Base-by-base conservation (phyloP, 2,888 invertebrate genomes). In the Tachina fera region DNA sequence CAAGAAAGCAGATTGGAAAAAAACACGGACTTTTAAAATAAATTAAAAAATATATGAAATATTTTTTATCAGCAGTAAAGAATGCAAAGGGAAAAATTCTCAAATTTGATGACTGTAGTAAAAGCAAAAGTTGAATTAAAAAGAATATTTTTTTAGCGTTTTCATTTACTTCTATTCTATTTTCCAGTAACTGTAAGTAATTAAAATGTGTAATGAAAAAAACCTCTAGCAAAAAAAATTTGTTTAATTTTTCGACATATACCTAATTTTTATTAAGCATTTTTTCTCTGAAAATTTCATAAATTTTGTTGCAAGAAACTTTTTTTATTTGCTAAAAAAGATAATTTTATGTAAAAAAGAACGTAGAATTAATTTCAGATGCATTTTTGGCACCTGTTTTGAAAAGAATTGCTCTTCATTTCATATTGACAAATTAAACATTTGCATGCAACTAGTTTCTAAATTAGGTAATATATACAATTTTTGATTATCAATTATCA, bases 1-100 rank as follows among this genome's bases (percentile, higher is more conserved):
- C 16, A 16, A 60, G 1, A 14, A 41, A 3, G 9, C n/a, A 56
- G 8, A 41, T 31, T 31, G 31, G 22, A 22, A 70, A 13, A 43
- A 16, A 51, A 8, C 6, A 13, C 1, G 6, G 1, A 39, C 63
- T 75, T 41, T 47, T 9, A 45, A 39, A 56, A 22, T 9, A 31
- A 76, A 56, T 56, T 51, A 13, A 19, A 67, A 65, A 77, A 39
- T 63, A 22, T 41, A 41, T 51, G 60, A 53, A 75, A 43, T 14
- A 22, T 63, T 63, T 63, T 1, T n/a, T 4, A 39, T 0, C 1
- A 51, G 22, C 51, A 63, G n/a, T 9, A 51, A 43, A 22, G 31
- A 31, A 53, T 14, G 9, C 45, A 0, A n/a, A 65, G 13, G 16
- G 51, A 16, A 39, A 11, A 45, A 47, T 19, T 19, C 19, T 70